phyloP scores from a whole-genome alignment of 2,888 invertebrate species.

The Ichneumoninae sp. region DNA sequence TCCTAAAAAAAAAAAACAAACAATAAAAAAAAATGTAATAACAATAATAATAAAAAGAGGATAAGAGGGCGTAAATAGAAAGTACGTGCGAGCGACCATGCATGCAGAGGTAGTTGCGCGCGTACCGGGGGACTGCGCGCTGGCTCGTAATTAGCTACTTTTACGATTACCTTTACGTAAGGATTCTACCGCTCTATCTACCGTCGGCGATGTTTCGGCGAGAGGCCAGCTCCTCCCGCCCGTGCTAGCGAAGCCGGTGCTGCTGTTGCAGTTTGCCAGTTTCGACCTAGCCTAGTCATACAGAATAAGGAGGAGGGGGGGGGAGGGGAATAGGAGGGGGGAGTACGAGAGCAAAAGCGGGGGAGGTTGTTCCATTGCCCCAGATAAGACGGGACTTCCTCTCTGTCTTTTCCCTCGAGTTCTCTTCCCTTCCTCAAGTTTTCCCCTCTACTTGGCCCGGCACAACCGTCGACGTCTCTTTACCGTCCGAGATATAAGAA shows the following conservation, averaged over 20 bases:
- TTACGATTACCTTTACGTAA: conserved; percentile 67
- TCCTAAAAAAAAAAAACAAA: not conserved
- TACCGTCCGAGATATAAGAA: conserved; percentile 60
- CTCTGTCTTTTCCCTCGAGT: conserved; percentile 31
- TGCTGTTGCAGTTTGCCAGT: conserved; percentile 62
- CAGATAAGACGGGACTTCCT: conserved; percentile 73
- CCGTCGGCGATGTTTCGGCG: conserved; percentile 42
- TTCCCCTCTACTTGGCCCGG: conserved; percentile 51
- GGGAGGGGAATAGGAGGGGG: conserved; percentile 59
- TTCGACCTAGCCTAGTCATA: conserved; percentile 57
- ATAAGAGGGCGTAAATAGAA: conserved; percentile 59
- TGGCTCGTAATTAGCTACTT: conserved; percentile 64
- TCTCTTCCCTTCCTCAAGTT: conserved; percentile 50
- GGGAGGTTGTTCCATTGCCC: conserved; percentile 78
- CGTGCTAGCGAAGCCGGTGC: conserved; percentile 20
- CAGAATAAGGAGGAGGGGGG: conserved; percentile 16
- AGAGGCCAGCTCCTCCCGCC: conserved; percentile 34
- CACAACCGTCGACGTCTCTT: conserved; percentile 59
- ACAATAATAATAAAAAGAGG: conserved; percentile 4
- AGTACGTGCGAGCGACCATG: conserved; percentile 39
- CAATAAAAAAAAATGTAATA: not conserved
- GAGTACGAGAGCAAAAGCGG: conserved; percentile 41
- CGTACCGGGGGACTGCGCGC: conserved; percentile 14
- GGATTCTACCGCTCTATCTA: conserved; percentile 34
- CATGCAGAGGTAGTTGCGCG: conserved; percentile 12